Evolutionary conservation across 2,113 vertebrate genomes (phyloP), one percentile per base, ranked within the genome.

Genomic region (Nyctereutes procyonoides): DNA sequence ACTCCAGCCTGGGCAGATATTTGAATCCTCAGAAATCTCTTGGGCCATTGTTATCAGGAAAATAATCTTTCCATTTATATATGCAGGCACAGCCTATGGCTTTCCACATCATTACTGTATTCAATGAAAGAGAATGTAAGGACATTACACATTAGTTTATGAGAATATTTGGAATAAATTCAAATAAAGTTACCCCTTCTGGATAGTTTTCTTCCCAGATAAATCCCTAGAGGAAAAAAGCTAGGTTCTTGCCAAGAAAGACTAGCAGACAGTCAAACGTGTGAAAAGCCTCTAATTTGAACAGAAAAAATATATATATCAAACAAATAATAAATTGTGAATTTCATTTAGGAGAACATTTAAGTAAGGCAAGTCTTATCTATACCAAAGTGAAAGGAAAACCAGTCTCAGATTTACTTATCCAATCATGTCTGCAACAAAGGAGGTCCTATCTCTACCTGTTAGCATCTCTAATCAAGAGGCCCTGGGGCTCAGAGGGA

Each of bases 101-200:
- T 56, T 20, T 88, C 51, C 58, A 81, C 1, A 77, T 55, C 13
- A 90, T 48, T 48, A 43, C 1, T 32, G 3, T 30, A 53, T 60
- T n/a, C 43, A 77, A 56, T 51, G 3, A 71, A 69, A 60, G 17
- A 35, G 2, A 19, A 20, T 88, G 5, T 32, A 69, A 76, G 32
- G 15, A 60, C 20, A 53, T 79, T 79, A 81, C 32, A 90, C 13
- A 30, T 65, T 69, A 24, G 19, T 56, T 90, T 56, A 65, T 67
- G 71, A 80, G 55, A 80, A 12, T 56, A 80, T 63, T 55, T 55
- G 26, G n/a, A 90, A 55, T 38, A 85, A 84, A 73, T 85, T 53
- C 92, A 71, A 85, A 63, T 85, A 9, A 67, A 48, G 5, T 83
- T 38, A 88, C 12, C 12, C 69, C 35, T 28, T 55, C 71, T 67